Evolutionary conservation across 2,797 vertebrate genomes (phyloP).

Genomic region (Labeo calbasu): DNA sequence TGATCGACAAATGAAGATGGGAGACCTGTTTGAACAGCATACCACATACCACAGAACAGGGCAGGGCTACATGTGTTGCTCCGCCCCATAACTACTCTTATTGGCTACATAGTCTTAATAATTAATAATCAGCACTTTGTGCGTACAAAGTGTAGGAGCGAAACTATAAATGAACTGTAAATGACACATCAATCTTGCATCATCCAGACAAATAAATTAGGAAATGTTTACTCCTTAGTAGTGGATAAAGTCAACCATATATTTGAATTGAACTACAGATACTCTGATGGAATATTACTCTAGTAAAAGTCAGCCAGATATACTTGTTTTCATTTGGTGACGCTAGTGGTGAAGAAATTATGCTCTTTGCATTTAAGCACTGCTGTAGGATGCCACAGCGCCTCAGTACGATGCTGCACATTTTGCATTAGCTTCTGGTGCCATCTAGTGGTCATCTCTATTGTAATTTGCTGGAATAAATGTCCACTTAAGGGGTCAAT

Average conservation of each 20-base stretch:
- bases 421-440: slow-evolving; percentile 24
- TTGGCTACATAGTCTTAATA: neutral
- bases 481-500: slow-evolving; percentile 5
- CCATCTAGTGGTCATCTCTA: slow-evolving; percentile 43
- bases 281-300: neutral
- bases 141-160: neutral
- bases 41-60: too few relatives aligned
- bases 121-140: neutral
- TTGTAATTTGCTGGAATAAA: neutral
- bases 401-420: too few relatives aligned
- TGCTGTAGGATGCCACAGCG: neutral
- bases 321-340: neutral
- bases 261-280: neutral
- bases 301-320: neutral
- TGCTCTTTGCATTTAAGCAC: neutral
- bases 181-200: too few relatives aligned
- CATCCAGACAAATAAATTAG: neutral
- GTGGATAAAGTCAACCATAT: neutral
- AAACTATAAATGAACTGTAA: too few relatives aligned
- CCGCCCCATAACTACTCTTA: neutral
- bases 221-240: neutral
- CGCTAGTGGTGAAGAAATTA: neutral
- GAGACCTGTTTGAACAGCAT: too few relatives aligned
- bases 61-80: neutral
- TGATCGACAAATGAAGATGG: neutral